Evolutionary conservation across 1,140 invertebrate species (phyloP).

Genomic region (Galleria mellonella): DNA sequence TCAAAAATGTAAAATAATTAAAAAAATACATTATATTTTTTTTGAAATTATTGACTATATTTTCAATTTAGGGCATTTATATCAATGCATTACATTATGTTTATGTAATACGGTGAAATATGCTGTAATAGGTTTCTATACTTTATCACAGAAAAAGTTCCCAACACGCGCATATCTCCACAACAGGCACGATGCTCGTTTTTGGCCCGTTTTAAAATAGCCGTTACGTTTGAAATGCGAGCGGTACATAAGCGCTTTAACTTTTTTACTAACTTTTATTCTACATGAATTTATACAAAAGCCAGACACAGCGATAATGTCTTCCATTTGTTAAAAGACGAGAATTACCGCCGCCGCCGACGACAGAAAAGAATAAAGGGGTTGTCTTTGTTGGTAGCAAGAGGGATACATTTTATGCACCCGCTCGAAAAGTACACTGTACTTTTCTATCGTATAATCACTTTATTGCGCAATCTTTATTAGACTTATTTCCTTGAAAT

Average conservation of each 20-base stretch:
- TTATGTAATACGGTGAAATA: too few species aligned
- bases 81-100: too few species aligned
- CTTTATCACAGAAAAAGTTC: constrained; percentile 13
- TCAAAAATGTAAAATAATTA: too few species aligned
- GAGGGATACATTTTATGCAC: constrained; percentile 44
- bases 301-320: constrained; percentile 51
- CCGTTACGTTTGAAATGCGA: constrained; percentile 32
- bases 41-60: too few species aligned
- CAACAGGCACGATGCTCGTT: constrained; percentile 9
- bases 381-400: constrained; percentile 41
- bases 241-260: constrained; percentile 44
- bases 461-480: constrained; percentile 23
- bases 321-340: constrained; percentile 60
- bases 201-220: constrained; percentile 32
- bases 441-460: constrained; percentile 34
- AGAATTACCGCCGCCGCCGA: constrained; percentile 41
- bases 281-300: constrained; percentile 58
- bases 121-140: too few species aligned
- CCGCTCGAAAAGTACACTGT: constrained; percentile 14
- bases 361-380: constrained; percentile 46
- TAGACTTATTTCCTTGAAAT: constrained; percentile 4
- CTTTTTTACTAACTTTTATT: constrained; percentile 54
- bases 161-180: constrained; percentile 12
- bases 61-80: too few species aligned
- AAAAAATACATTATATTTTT: too few species aligned